These are phyloP conservation scores for Caenorhabditis sp. DNA, from an alignment of 2,888 invertebrate genomes.

Conservation along the genomic window DNA sequence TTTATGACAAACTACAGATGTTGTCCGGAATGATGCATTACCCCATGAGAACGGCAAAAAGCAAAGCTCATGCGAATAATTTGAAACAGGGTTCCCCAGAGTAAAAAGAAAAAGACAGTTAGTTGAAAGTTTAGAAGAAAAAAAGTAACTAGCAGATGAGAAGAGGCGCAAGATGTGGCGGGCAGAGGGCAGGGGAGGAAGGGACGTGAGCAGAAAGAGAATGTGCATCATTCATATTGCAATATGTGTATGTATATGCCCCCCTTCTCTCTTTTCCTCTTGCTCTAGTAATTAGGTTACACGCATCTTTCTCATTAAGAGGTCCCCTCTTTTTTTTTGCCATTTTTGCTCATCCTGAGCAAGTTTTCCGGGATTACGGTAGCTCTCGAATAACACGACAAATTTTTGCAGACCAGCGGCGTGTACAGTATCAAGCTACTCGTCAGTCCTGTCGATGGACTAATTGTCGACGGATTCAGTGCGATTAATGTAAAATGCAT, in stretches of 20 bases:
- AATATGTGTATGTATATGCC: slow-evolving; percentile 54
- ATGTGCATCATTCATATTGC: slow-evolving; percentile 55
- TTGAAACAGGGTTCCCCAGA: slow-evolving; percentile 10
- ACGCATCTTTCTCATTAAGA: slow-evolving; percentile 50
- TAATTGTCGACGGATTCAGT: slow-evolving; percentile 74
- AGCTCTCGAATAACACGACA: neutral
- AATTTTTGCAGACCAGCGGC: slow-evolving; percentile 58
- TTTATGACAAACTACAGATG: neutral
- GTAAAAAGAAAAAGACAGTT: no score
- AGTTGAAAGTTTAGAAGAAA: slow-evolving; percentile 4
- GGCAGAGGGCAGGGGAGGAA: slow-evolving; percentile 21
- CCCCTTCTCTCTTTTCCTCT: slow-evolving; percentile 6
- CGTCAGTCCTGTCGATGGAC: slow-evolving; percentile 70
- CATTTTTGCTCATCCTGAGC: no score
- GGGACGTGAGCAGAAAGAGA: slow-evolving; percentile 47
- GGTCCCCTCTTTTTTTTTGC: neutral
- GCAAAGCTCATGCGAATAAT: neutral
- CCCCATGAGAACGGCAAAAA: slow-evolving; percentile 17
- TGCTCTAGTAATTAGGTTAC: slow-evolving; percentile 48
- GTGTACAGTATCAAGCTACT: slow-evolving; percentile 68
- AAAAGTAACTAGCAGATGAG: neutral
- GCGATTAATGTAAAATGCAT: slow-evolving; percentile 70
- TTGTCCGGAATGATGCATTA: slow-evolving; percentile 7
- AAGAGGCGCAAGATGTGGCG: slow-evolving; percentile 4
- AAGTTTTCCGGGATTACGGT: neutral